Conservation (phyloP, 35 echinoderm and acorn worm species). For the Heliocidaris erythrogramma region DNA sequence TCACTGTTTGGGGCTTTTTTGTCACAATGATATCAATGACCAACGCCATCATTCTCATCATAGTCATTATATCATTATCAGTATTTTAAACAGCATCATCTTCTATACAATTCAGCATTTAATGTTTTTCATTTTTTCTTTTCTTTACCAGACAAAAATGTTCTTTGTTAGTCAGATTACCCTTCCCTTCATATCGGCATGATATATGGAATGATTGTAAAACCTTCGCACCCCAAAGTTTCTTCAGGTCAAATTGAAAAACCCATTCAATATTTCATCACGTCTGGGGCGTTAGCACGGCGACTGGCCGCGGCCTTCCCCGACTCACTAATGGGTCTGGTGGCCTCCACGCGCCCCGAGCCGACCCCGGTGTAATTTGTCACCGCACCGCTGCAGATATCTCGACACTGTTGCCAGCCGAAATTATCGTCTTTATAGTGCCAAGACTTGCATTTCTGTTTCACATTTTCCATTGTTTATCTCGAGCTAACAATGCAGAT, state of each 20-base stretch:
- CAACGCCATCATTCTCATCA: not conserved
- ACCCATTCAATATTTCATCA: constrained; percentile 31
- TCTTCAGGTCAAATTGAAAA: not conserved
- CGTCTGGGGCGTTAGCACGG: not conserved
- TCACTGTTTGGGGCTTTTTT: too few species aligned
- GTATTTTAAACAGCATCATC: not conserved
- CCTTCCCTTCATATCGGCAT: not conserved
- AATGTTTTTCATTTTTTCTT: not conserved
- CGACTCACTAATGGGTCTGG: constrained; percentile 15
- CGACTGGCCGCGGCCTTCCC: constrained; percentile 21
- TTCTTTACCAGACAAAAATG: not conserved
- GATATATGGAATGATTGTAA: constrained; percentile 12
- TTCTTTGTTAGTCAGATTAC: not conserved
- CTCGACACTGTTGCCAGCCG: not conserved
- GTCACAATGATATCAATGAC: not conserved
- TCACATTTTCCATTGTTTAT: too few species aligned
- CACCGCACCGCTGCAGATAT: constrained; percentile 5
- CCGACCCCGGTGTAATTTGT: constrained; percentile 53
- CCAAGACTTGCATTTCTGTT: too few species aligned
- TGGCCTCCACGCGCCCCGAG: constrained; percentile 32
- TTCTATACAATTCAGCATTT: not conserved
- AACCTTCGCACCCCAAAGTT: constrained; percentile 22
- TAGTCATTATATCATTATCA: not conserved
- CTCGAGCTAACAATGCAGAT: too few species aligned
- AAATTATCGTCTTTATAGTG: too few species aligned